A percentile compares a stretch with the other conserved stretches of the same genome.
Conservation (phyloP, 2,888 invertebrate genomes). For the Tryphoninae sp. region DNA sequence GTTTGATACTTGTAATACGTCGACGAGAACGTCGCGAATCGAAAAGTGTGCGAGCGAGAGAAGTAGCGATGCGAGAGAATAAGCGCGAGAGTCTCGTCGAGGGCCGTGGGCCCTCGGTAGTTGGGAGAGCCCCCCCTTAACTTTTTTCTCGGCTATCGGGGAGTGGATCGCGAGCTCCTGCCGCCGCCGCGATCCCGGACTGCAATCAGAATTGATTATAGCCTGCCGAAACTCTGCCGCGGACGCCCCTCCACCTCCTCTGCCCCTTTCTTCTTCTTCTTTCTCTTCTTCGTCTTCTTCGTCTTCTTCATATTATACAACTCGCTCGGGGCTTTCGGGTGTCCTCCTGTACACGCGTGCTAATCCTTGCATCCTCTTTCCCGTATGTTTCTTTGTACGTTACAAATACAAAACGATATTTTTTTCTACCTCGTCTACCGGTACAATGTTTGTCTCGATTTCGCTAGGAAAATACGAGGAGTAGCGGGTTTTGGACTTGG, state of each 20-base stretch:
- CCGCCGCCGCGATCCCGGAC: slow-evolving; percentile 75
- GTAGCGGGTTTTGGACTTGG: too few relatives aligned
- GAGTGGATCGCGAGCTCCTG: slow-evolving; percentile 75
- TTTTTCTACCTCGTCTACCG: not conserved
- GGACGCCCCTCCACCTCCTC: slow-evolving; percentile 73
- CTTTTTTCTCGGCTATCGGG: slow-evolving; percentile 79
- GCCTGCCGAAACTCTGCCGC: slow-evolving; percentile 80
- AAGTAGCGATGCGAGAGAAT: slow-evolving; percentile 41
- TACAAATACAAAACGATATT: not conserved
- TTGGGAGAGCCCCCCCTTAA: slow-evolving; percentile 72
- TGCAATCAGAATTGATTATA: slow-evolving; percentile 81
- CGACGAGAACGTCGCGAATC: slow-evolving; percentile 46
- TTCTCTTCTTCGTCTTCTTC: slow-evolving; percentile 51
- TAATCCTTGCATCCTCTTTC: slow-evolving; percentile 56
- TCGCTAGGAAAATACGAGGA: too few relatives aligned
- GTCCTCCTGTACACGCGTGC: slow-evolving; percentile 41
- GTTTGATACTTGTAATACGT: slow-evolving; percentile 57
- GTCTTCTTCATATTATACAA: slow-evolving; percentile 64
- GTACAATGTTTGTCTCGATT: not conserved
- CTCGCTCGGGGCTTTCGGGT: slow-evolving; percentile 56
- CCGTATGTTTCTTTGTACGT: slow-evolving; percentile 22
- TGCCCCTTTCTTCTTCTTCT: slow-evolving; percentile 55
- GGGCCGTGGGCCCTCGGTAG: slow-evolving; percentile 73
- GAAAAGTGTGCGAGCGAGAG: slow-evolving; percentile 44
- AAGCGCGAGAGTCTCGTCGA: slow-evolving; percentile 52